These are phyloP conservation scores for Lucilia cuprina DNA, from an alignment of 1,140 invertebrate species.

Conservation along the genomic window DNA sequence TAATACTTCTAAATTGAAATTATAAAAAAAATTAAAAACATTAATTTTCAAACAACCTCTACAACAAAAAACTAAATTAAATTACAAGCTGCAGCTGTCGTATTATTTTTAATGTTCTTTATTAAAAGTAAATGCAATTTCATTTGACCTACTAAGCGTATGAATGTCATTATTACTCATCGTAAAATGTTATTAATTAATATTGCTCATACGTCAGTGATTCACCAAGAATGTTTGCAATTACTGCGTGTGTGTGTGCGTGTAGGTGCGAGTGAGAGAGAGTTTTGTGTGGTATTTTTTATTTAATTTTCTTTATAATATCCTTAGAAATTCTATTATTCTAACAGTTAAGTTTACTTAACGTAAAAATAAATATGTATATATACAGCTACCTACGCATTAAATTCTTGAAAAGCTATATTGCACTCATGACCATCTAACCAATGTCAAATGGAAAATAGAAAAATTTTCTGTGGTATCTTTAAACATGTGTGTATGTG, in stretches of 20 bases:
- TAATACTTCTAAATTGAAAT: too few relatives aligned
- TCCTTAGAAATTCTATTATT: slow-evolving; percentile 6
- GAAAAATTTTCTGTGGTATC: background rate
- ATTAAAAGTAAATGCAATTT: background rate
- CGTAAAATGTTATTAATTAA: background rate
- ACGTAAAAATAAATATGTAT: background rate
- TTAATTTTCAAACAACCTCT: too few relatives aligned
- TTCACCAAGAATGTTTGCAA: background rate
- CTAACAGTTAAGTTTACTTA: background rate
- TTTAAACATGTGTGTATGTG: background rate
- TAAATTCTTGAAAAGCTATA: background rate
- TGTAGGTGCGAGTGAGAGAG: background rate
- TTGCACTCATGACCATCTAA: background rate
- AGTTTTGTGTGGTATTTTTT: background rate
- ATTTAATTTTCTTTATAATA: background rate
- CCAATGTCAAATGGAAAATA: background rate
- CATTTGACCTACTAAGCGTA: background rate
- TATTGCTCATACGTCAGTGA: background rate
- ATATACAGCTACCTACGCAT: background rate
- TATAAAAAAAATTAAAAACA: too few relatives aligned
- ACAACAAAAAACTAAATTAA: background rate
- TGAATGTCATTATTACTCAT: background rate
- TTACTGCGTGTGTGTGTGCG: background rate
- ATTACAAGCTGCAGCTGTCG: background rate
- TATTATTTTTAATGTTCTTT: background rate